These are phyloP conservation scores for Cynaeus angustus DNA, from an alignment of 2,888 invertebrate genomes.

Conservation along the genomic window DNA sequence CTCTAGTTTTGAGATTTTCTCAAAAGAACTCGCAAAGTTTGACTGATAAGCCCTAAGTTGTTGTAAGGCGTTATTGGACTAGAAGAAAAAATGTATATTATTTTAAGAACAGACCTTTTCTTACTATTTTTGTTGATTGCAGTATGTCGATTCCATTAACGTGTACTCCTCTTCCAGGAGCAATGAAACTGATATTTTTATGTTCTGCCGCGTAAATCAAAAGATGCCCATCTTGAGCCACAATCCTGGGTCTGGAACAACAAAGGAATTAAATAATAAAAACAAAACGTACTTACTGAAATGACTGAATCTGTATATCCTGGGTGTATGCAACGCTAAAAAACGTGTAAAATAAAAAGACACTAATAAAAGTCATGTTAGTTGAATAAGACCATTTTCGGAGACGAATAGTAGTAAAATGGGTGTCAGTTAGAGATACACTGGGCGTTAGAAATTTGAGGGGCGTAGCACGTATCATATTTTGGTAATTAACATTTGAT, in stretches of 20 bases:
- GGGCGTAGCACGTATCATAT: conserved; percentile 10
- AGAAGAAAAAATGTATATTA: conserved; percentile 39
- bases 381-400: background rate
- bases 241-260: conserved; percentile 76
- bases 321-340: background rate
- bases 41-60: conserved; percentile 65
- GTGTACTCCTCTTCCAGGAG: conserved; percentile 80
- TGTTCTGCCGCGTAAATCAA: conserved; percentile 84
- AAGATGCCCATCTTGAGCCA: conserved; percentile 85
- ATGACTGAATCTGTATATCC: background rate
- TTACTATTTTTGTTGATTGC: conserved; percentile 71
- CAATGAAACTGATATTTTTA: conserved; percentile 84
- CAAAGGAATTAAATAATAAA: background rate
- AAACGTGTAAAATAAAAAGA: background rate
- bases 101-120: background rate
- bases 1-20: conserved; percentile 59
- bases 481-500: background rate
- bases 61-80: conserved; percentile 71
- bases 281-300: background rate
- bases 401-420: background rate
- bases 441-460: background rate
- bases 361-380: background rate
- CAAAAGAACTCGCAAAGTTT: conserved; percentile 59
- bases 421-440: background rate
- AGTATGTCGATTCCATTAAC: conserved; percentile 82